These are phyloP conservation scores for Timandra comae DNA, from an alignment of 2,888 invertebrate species.

Conservation along the genomic window DNA sequence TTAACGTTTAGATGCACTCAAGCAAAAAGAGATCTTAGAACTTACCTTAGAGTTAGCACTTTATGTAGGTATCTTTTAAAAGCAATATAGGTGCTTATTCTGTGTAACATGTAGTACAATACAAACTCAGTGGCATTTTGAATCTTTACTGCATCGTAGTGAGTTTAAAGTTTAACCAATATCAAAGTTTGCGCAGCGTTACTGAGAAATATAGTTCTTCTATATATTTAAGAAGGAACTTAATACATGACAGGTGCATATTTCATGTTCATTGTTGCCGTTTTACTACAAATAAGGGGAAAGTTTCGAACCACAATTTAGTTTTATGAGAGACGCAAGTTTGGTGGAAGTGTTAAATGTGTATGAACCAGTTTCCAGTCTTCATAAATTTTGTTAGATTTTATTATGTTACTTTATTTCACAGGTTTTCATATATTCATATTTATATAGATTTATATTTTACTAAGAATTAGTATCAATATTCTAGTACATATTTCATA, in stretches of 20 bases:
- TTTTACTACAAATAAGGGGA: slow-evolving; percentile 17
- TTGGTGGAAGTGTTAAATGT: slow-evolving; percentile 1
- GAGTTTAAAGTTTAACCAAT: slow-evolving; percentile 13
- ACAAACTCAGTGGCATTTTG: neutral
- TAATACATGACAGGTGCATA: slow-evolving; percentile 14
- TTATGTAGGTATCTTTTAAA: slow-evolving; percentile 16
- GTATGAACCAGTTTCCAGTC: slow-evolving; percentile 25
- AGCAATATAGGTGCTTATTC: slow-evolving; percentile 25
- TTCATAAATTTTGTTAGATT: slow-evolving; percentile 8
- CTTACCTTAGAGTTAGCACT: too few relatives aligned
- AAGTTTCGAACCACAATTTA: slow-evolving; percentile 15
- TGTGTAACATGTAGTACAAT: slow-evolving; percentile 13
- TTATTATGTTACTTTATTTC: neutral
- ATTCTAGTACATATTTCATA: neutral
- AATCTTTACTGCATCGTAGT: slow-evolving; percentile 25
- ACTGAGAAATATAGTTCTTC: slow-evolving; percentile 9
- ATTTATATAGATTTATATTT: neutral
- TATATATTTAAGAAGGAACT: too few relatives aligned
- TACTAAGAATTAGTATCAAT: neutral
- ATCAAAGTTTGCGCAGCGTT: slow-evolving; percentile 31
- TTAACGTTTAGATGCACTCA: slow-evolving; percentile 4
- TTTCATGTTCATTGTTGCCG: slow-evolving; percentile 18
- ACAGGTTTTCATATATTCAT: neutral
- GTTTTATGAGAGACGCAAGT: slow-evolving; percentile 13
- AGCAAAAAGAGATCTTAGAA: slow-evolving; percentile 9